Evolutionary conservation across 1,140 invertebrate genomes (phyloP).

Genomic region (Oryctes rhinoceros): DNA sequence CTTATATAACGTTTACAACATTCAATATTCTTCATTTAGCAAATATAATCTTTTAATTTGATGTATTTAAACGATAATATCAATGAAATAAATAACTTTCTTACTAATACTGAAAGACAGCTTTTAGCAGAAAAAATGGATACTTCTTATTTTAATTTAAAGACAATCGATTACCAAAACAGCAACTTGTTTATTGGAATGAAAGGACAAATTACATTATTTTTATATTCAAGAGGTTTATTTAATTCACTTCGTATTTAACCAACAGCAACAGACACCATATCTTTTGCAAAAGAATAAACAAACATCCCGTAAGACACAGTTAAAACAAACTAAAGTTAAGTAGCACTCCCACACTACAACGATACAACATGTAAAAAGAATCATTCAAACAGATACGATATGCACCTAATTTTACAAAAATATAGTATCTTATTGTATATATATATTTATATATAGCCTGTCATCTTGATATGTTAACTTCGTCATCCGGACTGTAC

Average conservation of each 20-base stretch:
- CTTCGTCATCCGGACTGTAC: not conserved
- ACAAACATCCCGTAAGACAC: not conserved
- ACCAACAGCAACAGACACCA: not conserved
- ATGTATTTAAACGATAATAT: no score
- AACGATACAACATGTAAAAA: slow-evolving; percentile 1
- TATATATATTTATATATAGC: not conserved
- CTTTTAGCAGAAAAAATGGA: no score
- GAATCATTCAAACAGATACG: not conserved
- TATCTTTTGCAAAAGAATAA: not conserved
- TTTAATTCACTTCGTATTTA: not conserved
- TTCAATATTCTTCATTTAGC: no score
- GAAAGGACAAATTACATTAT: slow-evolving; percentile 16
- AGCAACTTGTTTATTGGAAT: slow-evolving; percentile 13
- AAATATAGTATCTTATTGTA: slow-evolving; percentile 22
- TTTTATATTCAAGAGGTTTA: not conserved
- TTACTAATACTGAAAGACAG: no score
- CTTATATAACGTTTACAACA: no score
- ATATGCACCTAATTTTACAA: slow-evolving; percentile 31
- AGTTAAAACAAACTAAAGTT: not conserved
- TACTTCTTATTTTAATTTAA: not conserved
- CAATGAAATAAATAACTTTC: no score
- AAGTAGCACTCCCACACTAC: not conserved
- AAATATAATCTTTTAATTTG: no score
- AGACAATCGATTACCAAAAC: not conserved
- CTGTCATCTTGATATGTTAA: slow-evolving; percentile 22